Conservation (phyloP, 2,888 invertebrate species). For the Branchipolynoe longqiensis region DNA sequence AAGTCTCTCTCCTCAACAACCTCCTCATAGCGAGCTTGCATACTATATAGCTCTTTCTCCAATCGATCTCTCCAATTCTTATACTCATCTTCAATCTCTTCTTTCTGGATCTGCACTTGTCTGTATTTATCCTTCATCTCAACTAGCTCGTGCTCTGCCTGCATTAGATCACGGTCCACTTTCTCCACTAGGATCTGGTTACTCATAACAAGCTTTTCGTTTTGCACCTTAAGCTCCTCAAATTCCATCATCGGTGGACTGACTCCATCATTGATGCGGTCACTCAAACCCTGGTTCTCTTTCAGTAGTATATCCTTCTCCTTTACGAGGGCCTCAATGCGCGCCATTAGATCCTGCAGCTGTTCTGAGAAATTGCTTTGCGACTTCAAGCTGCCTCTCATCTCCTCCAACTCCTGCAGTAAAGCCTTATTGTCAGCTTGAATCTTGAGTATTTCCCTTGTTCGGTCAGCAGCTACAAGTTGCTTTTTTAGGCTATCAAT, state of each 20-base stretch:
- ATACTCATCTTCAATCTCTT: constrained; percentile 54
- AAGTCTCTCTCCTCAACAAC: constrained; percentile 46
- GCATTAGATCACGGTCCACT: constrained; percentile 41
- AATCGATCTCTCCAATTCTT: constrained; percentile 14
- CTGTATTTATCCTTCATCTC: constrained; percentile 34
- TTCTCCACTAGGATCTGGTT: constrained; percentile 43
- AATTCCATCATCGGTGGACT: constrained; percentile 25
- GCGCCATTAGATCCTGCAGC: constrained; percentile 14
- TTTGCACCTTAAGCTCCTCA: constrained; percentile 47
- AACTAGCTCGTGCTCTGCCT: constrained; percentile 54
- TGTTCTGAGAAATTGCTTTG: constrained; percentile 11
- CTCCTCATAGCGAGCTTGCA: constrained; percentile 49
- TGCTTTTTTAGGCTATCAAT: constrained; percentile 8
- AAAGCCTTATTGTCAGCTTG: constrained; percentile 43
- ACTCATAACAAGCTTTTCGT: neutral
- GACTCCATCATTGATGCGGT: constrained; percentile 33
- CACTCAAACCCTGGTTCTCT: constrained; percentile 32
- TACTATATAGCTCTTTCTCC: constrained; percentile 49
- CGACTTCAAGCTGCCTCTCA: constrained; percentile 46
- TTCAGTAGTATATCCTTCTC: constrained; percentile 38
- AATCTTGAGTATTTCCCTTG: neutral
- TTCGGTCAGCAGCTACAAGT: constrained; percentile 11
- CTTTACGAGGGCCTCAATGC: constrained; percentile 29
- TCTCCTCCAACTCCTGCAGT: constrained; percentile 16
- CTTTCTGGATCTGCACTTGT: constrained; percentile 3